These are phyloP conservation scores for Planiliza haematocheilus DNA, from an alignment of 2,113 vertebrate genomes.

Conservation along the genomic window DNA sequence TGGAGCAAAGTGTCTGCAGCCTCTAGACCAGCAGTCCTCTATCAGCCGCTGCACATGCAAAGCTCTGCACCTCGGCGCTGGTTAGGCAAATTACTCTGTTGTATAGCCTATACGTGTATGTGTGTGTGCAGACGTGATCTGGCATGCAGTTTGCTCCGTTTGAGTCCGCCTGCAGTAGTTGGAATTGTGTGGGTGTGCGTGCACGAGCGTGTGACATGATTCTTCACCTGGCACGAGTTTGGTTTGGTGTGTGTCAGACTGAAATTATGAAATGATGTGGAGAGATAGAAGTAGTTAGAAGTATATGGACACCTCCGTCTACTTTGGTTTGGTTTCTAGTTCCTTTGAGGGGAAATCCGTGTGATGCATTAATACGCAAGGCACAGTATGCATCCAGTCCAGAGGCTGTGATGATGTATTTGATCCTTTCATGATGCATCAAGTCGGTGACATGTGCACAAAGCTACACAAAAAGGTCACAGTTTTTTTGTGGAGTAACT, in stretches of 20 bases:
- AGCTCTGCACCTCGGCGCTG: not conserved
- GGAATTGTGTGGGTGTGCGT: not conserved
- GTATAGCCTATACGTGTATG: not conserved
- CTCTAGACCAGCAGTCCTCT: not conserved
- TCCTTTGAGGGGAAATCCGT: too few relatives aligned
- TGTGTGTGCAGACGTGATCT: not conserved
- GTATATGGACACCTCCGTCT: too few relatives aligned
- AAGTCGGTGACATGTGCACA: not conserved
- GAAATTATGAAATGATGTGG: not conserved
- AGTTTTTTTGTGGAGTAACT: not conserved
- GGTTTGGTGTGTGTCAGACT: not conserved
- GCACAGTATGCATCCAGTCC: too few relatives aligned
- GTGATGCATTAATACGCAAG: too few relatives aligned
- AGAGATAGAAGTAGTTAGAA: too few relatives aligned
- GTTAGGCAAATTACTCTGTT: conserved; percentile 9
- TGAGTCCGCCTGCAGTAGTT: not conserved
- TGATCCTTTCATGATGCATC: not conserved
- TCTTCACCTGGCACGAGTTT: not conserved
- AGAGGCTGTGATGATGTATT: not conserved
- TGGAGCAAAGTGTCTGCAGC: conserved; percentile 53
- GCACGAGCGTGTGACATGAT: not conserved
- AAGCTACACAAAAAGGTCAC: not conserved
- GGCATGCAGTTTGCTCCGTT: not conserved
- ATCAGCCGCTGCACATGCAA: conserved; percentile 44
- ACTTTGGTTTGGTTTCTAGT: too few relatives aligned